Percentiles rank a stretch among this genome's conserved stretches.
These are phyloP conservation scores for Drosophila repleta DNA, from an alignment of 1,140 invertebrate genomes.

Conservation along the genomic window DNA sequence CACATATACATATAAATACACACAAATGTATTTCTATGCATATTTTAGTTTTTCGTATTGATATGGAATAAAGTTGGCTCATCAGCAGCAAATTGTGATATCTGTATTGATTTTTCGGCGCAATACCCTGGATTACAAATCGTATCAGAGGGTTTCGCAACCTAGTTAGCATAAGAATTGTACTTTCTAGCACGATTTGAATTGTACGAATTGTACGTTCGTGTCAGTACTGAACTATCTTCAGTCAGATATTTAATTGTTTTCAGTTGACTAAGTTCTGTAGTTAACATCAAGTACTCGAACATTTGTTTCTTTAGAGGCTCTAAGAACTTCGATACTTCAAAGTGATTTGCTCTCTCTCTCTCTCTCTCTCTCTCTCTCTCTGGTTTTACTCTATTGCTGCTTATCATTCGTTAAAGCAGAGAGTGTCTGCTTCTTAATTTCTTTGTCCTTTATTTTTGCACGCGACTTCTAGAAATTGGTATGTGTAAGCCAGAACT, in stretches of 20 bases:
- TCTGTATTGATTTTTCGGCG: slow-evolving; percentile 71
- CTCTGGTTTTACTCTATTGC: no score
- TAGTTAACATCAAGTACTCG: no score
- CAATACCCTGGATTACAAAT: neutral
- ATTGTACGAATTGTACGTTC: no score
- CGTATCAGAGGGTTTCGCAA: neutral
- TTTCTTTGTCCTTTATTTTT: slow-evolving; percentile 45
- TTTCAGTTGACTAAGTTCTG: no score
- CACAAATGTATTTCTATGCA: neutral
- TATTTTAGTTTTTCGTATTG: neutral
- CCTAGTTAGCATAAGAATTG: neutral
- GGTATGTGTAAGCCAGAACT: slow-evolving; percentile 36
- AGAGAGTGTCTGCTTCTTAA: slow-evolving; percentile 22
- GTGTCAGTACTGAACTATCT: no score
- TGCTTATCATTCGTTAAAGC: no score
- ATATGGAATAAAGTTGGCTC: slow-evolving; percentile 7
- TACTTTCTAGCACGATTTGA: no score
- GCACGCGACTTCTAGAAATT: slow-evolving; percentile 47
- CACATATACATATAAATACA: neutral
- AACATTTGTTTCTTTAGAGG: neutral
- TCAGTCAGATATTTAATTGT: no score
- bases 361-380: no score
- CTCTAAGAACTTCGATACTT: neutral
- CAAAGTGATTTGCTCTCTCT: neutral
- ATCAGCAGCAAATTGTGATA: slow-evolving; percentile 49